Conservation (phyloP, 2,113 vertebrate species). For the Pelecanoides urinatrix region DNA sequence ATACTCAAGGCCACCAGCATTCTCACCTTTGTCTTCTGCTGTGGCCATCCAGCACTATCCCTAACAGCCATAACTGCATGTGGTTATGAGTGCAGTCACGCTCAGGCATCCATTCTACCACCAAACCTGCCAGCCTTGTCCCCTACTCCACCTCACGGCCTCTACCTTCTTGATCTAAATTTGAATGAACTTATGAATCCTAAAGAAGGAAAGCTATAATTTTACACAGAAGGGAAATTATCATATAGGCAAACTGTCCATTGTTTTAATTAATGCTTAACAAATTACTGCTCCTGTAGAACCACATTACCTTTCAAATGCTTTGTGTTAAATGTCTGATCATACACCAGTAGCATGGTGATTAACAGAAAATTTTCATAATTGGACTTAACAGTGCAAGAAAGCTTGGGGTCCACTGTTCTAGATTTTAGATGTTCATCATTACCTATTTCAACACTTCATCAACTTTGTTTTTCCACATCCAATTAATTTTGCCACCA, state of each 20-base stretch:
- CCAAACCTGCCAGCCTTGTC: not conserved
- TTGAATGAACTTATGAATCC: not conserved
- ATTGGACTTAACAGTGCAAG: not conserved
- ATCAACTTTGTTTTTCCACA: not conserved
- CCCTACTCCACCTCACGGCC: no score
- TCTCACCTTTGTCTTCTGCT: not conserved
- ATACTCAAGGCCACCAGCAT: not conserved
- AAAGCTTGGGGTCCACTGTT: not conserved
- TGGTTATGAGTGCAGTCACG: not conserved
- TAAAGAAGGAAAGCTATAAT: not conserved
- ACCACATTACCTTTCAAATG: not conserved
- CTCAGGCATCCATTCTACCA: not conserved
- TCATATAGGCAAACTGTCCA: not conserved
- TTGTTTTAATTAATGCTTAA: not conserved
- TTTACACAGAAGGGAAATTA: not conserved
- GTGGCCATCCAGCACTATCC: not conserved
- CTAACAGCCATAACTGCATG: accelerated
- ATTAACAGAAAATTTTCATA: not conserved
- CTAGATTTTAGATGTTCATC: not conserved
- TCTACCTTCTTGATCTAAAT: not conserved
- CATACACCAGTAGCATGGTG: not conserved
- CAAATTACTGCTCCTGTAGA: not conserved
- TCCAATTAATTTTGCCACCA: not conserved
- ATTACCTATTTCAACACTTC: not conserved
- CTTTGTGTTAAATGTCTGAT: not conserved